Conservation (phyloP, 2,888 invertebrate genomes). For the Xanthorhoe spadicearia region DNA sequence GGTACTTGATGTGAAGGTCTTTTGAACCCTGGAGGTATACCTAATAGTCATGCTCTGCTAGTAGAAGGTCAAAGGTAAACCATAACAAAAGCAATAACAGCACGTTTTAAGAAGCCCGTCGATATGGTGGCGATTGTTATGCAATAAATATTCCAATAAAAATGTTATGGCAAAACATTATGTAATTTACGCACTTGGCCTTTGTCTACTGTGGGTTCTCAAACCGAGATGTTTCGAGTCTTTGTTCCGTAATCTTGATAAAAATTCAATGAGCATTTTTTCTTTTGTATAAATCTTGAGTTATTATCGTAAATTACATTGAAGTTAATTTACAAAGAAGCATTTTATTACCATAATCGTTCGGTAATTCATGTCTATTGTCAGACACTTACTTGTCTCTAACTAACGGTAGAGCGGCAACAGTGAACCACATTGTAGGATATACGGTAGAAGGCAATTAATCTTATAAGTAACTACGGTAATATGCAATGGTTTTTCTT, state of each 20-base stretch:
- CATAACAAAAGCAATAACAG: conserved; percentile 17
- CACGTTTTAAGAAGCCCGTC: conserved; percentile 33
- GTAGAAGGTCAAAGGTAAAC: conserved; percentile 17
- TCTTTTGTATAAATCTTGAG: conserved; percentile 40
- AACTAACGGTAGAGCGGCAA: not conserved
- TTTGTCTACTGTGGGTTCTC: conserved; percentile 57
- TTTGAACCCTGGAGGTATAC: not conserved
- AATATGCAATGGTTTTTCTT: too few relatives aligned
- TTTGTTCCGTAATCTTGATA: conserved; percentile 62
- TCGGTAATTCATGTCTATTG: conserved; percentile 9
- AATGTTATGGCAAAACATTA: conserved; percentile 49
- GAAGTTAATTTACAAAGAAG: conserved; percentile 36
- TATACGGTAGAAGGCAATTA: too few relatives aligned
- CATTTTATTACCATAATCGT: not conserved
- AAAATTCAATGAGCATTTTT: conserved; percentile 60
- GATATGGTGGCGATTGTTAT: conserved; percentile 42
- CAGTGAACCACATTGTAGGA: too few relatives aligned
- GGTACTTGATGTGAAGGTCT: too few relatives aligned
- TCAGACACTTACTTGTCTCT: conserved; percentile 9
- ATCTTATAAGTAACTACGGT: too few relatives aligned
- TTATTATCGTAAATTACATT: conserved; percentile 24
- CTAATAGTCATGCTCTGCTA: conserved; percentile 3
- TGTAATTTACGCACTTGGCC: conserved; percentile 53
- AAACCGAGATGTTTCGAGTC: conserved; percentile 57
- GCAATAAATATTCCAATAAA: conserved; percentile 49